phyloP scores from a whole-genome alignment of 1,140 invertebrate genomes.

The Drepana arcuata region DNA sequence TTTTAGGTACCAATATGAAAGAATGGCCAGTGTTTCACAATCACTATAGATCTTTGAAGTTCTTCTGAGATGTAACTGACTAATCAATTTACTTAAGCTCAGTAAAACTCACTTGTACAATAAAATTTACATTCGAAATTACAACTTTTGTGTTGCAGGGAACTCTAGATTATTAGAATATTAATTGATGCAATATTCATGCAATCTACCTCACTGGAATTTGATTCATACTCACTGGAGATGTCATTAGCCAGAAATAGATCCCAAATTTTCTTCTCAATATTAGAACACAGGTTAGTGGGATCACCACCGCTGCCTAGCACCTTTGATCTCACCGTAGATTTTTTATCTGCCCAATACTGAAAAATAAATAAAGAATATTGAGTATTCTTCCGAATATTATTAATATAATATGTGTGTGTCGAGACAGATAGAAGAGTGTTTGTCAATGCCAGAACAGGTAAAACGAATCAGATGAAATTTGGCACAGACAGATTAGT shows the following conservation, averaged over 20 bases:
- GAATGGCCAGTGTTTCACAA: too few relatives aligned
- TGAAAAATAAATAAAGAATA: conserved; percentile 21
- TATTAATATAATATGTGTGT: too few relatives aligned
- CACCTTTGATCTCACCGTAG: conserved; percentile 51
- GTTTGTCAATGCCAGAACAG: too few relatives aligned
- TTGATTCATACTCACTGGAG: conserved; percentile 27
- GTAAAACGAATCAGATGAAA: too few relatives aligned
- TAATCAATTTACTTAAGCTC: background rate
- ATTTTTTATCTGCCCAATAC: conserved; percentile 65
- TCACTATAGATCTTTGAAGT: too few relatives aligned
- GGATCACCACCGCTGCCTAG: conserved; percentile 38
- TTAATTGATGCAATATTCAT: background rate
- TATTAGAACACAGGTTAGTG: conserved; percentile 45
- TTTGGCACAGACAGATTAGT: too few relatives aligned
- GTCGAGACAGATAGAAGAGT: too few relatives aligned
- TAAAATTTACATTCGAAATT: background rate
- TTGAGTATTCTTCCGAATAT: too few relatives aligned
- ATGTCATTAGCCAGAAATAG: conserved; percentile 41
- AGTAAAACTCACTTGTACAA: background rate
- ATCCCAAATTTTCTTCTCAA: conserved; percentile 60
- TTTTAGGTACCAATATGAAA: too few relatives aligned
- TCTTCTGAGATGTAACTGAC: background rate
- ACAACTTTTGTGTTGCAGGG: background rate
- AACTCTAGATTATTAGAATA: background rate
- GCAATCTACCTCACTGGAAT: background rate